Base-by-base conservation (phyloP, 2,888 invertebrate species). In the Schizotus pectinicornis region DNA sequence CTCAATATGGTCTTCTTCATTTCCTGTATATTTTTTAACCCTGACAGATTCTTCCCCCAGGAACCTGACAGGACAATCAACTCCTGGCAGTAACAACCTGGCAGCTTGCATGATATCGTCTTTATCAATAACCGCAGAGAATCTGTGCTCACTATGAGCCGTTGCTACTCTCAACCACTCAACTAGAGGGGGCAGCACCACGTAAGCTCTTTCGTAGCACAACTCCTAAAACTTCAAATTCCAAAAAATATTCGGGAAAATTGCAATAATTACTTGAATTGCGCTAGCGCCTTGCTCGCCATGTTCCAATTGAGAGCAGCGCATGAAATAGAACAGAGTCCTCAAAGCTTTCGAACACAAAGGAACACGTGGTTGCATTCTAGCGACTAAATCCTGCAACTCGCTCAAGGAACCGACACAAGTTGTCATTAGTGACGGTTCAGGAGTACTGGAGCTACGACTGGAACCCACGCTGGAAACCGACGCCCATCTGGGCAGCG, bases 21-120 rank as follows among this genome's bases (percentile, higher is more conserved):
- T 74, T 11, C 79, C 79, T 9, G 73, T 78, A 41, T 75, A 71
- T 47, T 74, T 72, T 55, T 73, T 71, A 6, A 79, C 73, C 38
- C 83, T 80, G 48, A 84, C 72, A 53, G 83, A 83, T 68, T 84
- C 84, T 50, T 83, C 83, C 9, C 89, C 88, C 68, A 91, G 83
- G 1, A 90, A 86, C 39, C 94, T 79, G 1, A 92, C 89, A 8
- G 95, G 94, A 76, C 93, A 94, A 79, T 95, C 95, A 0, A 94
- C 92, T 12, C 94, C 93, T 1, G 95, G 95, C 50, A 95, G 80
- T 37, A 95, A 82, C 41, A 95, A 79, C 5, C 94, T 79, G 0
- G 95, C 94, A 0, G 95, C 92, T 80, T 95, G 95, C 85, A 91
- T 85, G 30, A 95, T 88, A 76, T 95, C 95, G 74, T 94, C 94